phyloP scores from a whole-genome alignment of 2,888 invertebrate species.

The Lasioglossum oenotherae region DNA sequence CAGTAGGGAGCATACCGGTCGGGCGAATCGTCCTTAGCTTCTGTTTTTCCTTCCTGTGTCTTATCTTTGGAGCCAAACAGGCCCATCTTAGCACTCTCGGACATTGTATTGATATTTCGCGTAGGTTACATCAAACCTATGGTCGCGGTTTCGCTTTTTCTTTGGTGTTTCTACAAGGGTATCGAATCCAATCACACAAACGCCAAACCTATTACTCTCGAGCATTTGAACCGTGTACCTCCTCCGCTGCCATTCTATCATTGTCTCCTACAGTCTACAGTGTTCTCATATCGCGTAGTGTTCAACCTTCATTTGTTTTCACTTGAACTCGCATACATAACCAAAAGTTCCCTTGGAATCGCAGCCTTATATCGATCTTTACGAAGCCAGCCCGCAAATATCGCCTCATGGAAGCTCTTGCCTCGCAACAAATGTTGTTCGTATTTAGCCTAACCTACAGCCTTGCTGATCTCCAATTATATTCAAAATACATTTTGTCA shows the following conservation, averaged over 20 bases:
- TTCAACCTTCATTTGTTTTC: conserved; percentile 53
- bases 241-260: conserved; percentile 12
- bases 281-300: conserved; percentile 21
- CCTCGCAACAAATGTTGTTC: not conserved
- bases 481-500: conserved; percentile 44
- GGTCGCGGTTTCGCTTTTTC: conserved; percentile 7
- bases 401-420: not conserved
- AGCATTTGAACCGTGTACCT: not conserved
- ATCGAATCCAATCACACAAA: conserved; percentile 4
- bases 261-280: not conserved
- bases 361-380: conserved; percentile 43
- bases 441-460: conserved; percentile 15
- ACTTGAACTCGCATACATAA: conserved; percentile 42
- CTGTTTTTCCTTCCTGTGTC: conserved; percentile 64
- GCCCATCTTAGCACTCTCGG: conserved; percentile 78
- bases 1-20: conserved; percentile 73
- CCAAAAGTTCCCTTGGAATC: conserved; percentile 34
- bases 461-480: not conserved
- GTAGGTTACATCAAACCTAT: conserved; percentile 48
- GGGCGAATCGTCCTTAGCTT: conserved; percentile 66
- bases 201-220: not conserved
- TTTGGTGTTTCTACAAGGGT: not conserved
- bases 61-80: conserved; percentile 78
- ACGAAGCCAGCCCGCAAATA: conserved; percentile 22
- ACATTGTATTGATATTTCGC: conserved; percentile 73